Conservation (phyloP, 1,140 invertebrate species). For the Homalodisca vitripennis region DNA sequence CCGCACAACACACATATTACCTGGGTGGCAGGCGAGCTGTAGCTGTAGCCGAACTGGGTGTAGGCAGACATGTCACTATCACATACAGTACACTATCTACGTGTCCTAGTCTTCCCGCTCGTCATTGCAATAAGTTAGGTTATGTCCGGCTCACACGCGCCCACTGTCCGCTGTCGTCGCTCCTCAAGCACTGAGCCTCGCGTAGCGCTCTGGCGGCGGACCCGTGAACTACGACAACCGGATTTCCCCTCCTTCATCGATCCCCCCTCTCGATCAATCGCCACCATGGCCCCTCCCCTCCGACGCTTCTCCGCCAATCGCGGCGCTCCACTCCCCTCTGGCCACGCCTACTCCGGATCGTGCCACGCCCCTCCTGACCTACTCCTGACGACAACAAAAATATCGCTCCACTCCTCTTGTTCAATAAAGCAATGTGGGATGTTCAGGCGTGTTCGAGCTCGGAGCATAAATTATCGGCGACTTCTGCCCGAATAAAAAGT, state of each 20-base stretch:
- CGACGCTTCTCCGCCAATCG: neutral
- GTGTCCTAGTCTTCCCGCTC: neutral
- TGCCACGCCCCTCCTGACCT: constrained; percentile 29
- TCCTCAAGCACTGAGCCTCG: neutral
- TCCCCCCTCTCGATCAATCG: constrained; percentile 7
- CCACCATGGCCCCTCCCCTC: neutral
- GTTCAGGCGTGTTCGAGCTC: constrained; percentile 27
- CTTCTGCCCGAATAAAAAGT: constrained; percentile 24
- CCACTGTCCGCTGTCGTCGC: neutral
- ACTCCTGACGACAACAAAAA: constrained; percentile 26
- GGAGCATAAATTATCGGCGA: constrained; percentile 21
- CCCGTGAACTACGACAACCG: constrained; percentile 43
- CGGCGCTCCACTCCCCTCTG: neutral
- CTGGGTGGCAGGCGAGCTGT: constrained; percentile 67
- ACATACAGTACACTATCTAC: constrained; percentile 2
- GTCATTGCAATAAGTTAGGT: constrained; percentile 4
- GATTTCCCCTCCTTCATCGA: neutral
- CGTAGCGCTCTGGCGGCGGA: constrained; percentile 49
- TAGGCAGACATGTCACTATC: constrained; percentile 66
- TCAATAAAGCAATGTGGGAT: constrained; percentile 31
- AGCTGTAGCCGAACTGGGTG: constrained; percentile 78
- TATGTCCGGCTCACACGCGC: neutral
- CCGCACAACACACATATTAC: constrained; percentile 50
- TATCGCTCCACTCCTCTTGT: constrained; percentile 27
- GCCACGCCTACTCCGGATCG: constrained; percentile 16